Base-by-base conservation (phyloP, 2,888 invertebrate species). In the Napeogenes sylphis region DNA sequence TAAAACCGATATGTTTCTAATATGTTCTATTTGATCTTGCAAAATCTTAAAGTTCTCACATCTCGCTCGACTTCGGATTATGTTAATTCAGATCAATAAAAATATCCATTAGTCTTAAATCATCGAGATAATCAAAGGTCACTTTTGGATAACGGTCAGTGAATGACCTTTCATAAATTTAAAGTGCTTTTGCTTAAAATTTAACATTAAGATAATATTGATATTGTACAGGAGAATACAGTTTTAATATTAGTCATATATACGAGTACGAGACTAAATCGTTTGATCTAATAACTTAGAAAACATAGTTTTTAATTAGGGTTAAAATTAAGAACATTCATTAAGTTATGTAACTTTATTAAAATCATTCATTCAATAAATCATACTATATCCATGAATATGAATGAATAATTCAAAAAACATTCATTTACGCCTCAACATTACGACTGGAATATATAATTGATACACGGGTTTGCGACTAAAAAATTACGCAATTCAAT, bases 91-190 rank as follows among this genome's bases (percentile, higher is more conserved):
- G 56, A 64, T 51, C 21, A 51, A 30, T 30, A 30, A 51, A 51
- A 51, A 30, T 51, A 51, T 79, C 82, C 82, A 83, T 84, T 83
- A 82, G 80, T 51, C 51, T 51, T 30, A 10, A 51, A 30, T 51
- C 58, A 63, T 77, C 45, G 61, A 70, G 81, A 84, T 83, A 84
- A 82, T 71, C 68, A 83, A 85, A 85, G 85, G 85, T 84, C 80
- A 76, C 60, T 70, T 70, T 72, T 64, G 65, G 65, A 62, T 66
- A 60, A 57, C 53, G 45, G 65, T 64, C 64, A 62, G 55, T 61
- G 54, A 66, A 64, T 68, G 70, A 67, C 70, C 72, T 70, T 73
- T 70, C 64, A 55, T 67, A 68, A 61, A 61, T 58, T 58, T 67
- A 62, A 69, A 68, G 69, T 66, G 70, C 73, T 72, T 30, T 51